These are phyloP conservation scores for Hippocampus guttulatus DNA, from an alignment of 2,113 vertebrate species.

Conservation along the genomic window DNA sequence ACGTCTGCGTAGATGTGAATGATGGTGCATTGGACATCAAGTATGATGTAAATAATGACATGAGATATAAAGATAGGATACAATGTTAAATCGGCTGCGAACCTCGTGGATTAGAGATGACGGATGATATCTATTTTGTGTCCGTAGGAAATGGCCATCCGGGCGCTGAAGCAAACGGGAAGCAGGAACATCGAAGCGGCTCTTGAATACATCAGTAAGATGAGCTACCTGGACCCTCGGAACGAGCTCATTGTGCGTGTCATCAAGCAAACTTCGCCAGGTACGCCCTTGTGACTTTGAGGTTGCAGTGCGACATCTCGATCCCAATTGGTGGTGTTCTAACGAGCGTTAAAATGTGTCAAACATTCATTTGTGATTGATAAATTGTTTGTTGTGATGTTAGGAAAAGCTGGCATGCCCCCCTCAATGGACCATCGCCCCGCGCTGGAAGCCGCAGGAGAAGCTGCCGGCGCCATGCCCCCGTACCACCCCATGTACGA, in stretches of 20 bases:
- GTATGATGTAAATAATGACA: background rate
- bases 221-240: slow-evolving; percentile 94
- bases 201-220: slow-evolving; percentile 96
- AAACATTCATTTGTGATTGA: background rate
- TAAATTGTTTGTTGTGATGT: slow-evolving; percentile 22
- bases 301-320: background rate
- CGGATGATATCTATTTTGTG: slow-evolving; percentile 1
- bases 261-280: slow-evolving; percentile 96
- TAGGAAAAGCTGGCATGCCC: slow-evolving; percentile 83
- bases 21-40: too few species aligned
- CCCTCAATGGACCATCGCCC: slow-evolving; percentile 81
- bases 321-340: background rate
- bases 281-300: slow-evolving; percentile 54
- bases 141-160: slow-evolving; percentile 90
- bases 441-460: slow-evolving; percentile 79
- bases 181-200: slow-evolving; percentile 95
- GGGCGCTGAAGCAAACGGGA: slow-evolving; percentile 94
- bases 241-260: slow-evolving; percentile 96
- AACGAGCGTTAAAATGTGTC: background rate
- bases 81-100: too few species aligned
- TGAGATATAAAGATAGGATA: background rate
- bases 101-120: too few species aligned
- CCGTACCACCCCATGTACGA: slow-evolving; percentile 85
- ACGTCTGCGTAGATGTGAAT: background rate
- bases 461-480: slow-evolving; percentile 72